These are phyloP conservation scores for Cydia amplana DNA, from an alignment of 1,140 invertebrate species.

Conservation along the genomic window DNA sequence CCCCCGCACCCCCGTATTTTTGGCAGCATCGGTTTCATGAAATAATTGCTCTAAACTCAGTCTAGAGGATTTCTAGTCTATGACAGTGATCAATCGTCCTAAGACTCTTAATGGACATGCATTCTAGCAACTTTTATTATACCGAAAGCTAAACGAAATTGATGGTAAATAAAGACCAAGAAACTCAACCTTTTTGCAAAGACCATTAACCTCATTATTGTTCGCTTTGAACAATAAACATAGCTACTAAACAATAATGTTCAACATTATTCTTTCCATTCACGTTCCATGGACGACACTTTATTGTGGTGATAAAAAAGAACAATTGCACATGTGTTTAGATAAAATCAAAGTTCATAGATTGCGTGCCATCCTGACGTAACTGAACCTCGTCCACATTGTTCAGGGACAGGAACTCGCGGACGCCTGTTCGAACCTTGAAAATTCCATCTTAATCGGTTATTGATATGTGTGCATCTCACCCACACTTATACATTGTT, in stretches of 20 bases:
- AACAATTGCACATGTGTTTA: slow-evolving; percentile 24
- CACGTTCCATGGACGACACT: neutral
- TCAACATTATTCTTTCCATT: slow-evolving; percentile 10
- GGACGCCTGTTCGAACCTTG: too few relatives aligned
- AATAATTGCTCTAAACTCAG: too few relatives aligned
- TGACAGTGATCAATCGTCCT: slow-evolving; percentile 6
- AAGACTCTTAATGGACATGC: slow-evolving; percentile 13
- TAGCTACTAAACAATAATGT: slow-evolving; percentile 1
- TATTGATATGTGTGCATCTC: too few relatives aligned
- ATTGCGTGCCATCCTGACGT: slow-evolving; percentile 3
- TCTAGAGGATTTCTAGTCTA: too few relatives aligned
- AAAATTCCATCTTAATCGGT: too few relatives aligned
- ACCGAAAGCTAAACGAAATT: slow-evolving; percentile 20
- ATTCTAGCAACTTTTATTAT: neutral
- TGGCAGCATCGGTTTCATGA: too few relatives aligned
- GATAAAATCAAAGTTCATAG: slow-evolving; percentile 6
- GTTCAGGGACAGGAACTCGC: neutral
- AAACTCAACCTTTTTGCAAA: neutral
- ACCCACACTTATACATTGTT: too few relatives aligned
- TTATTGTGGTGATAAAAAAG: slow-evolving; percentile 22
- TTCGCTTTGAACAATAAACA: slow-evolving; percentile 24
- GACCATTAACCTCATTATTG: slow-evolving; percentile 26
- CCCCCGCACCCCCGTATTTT: too few relatives aligned
- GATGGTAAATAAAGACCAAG: slow-evolving; percentile 11
- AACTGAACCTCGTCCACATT: neutral